Evolutionary conservation across 2,888 invertebrate genomes (phyloP), one percentile per base, ranked within the genome.

Genomic region (Hyppa rectilinea): DNA sequence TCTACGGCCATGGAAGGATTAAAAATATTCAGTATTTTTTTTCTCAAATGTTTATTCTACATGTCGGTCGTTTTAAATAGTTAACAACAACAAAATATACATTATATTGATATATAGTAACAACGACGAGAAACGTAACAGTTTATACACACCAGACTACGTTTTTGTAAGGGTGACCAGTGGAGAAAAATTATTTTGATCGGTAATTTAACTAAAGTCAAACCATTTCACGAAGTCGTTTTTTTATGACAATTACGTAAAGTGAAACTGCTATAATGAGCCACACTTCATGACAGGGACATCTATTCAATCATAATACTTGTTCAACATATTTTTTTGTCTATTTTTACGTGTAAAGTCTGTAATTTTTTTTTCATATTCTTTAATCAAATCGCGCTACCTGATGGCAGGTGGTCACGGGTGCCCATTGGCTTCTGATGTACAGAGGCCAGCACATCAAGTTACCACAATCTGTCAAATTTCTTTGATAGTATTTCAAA

Each of bases 61-160:
- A 89, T 87, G 83, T 93, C 88, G 91, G 91, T 91, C 88, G 88
- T 90, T 94, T 95, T 95, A 95, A 92, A 94, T 93, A 95, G 91
- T 91, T 92, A 95, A 95, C 95, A 95, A 95, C 94, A 95, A 95
- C 93, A 92, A 89, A 94, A 93, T 95, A 92, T 94, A 95, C 93
- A 95, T 91, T 92, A 93, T 92, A 93, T 91, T 89, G 88, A 87
- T 88, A 91, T 92, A 92, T 92, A 90, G 87, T 93, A 94, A 95
- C 94, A 94, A 95, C 92, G 92, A 92, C 92, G 85, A 87, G 82
- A 82, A 85, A 85, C 84, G 89, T 88, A 92, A 92, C 90, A 89
- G 84, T 88, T 91, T 88, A 88, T 87, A 91, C 89, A 93, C 89
- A 92, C 87, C 87, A 85, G 84, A 85, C 78, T 78, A 87, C 61